Percentiles rank a stretch among this genome's conserved stretches.
Evolutionary conservation across 2,113 vertebrate genomes (phyloP).

Genomic region (Jaculus jaculus): DNA sequence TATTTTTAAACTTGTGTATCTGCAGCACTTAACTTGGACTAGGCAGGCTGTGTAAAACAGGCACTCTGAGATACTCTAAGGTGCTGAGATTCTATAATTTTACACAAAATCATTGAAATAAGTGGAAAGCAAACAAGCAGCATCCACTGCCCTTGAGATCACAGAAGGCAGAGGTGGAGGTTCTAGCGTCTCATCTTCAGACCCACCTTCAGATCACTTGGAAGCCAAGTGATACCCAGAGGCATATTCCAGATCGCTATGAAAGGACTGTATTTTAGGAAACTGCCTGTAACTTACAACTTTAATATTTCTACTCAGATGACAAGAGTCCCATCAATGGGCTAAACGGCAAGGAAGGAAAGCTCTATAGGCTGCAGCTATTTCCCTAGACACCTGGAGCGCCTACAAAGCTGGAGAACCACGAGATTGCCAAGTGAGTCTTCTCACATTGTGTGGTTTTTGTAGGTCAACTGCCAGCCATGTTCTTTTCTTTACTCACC

Average conservation of each 20-base stretch:
- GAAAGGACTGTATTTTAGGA: slow-evolving; percentile 51
- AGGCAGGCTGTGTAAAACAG: slow-evolving; percentile 30
- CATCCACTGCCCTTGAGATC: neutral
- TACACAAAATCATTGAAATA: slow-evolving; percentile 25
- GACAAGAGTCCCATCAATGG: slow-evolving; percentile 18
- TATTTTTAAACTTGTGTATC: slow-evolving; percentile 50
- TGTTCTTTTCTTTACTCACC: slow-evolving; percentile 13
- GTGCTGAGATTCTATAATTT: slow-evolving; percentile 29
- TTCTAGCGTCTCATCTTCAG: neutral
- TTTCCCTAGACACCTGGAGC: neutral
- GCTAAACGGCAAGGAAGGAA: slow-evolving; percentile 24
- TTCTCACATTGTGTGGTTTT: slow-evolving; percentile 37
- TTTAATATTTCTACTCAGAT: slow-evolving; percentile 32
- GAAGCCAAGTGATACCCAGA: slow-evolving; percentile 22
- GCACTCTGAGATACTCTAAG: neutral
- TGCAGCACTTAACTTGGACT: slow-evolving; percentile 22
- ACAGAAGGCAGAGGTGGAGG: neutral
- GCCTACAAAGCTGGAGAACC: slow-evolving; percentile 20
- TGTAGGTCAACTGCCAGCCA: slow-evolving; percentile 8
- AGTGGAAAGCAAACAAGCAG: neutral
- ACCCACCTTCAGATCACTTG: neutral
- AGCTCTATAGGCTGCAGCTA: neutral
- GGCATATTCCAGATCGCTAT: neutral
- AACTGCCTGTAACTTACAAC: slow-evolving; percentile 41
- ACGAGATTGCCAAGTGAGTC: neutral